Evolutionary conservation across 2,113 vertebrate species (phyloP).

Genomic region (Ranitomeya imitator): DNA sequence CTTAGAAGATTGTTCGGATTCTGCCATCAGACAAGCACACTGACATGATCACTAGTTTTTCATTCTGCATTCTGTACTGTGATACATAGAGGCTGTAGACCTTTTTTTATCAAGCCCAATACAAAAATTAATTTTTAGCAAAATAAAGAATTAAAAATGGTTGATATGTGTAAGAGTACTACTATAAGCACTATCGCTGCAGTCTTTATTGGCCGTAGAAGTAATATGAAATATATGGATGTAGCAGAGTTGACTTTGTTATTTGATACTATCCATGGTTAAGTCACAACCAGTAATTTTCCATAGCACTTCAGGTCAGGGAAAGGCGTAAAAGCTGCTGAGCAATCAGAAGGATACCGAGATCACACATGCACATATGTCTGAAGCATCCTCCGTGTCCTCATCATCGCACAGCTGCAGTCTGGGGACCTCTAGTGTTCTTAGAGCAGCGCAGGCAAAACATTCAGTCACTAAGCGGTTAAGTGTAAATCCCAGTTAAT

Average conservation of each 20-base stretch:
- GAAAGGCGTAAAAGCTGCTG: background rate
- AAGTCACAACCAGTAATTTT: background rate
- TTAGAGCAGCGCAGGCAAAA: background rate
- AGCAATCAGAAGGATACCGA: background rate
- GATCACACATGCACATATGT: background rate
- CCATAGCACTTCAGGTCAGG: background rate
- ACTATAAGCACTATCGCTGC: no score
- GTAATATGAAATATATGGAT: no score
- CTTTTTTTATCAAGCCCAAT: no score
- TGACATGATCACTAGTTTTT: no score
- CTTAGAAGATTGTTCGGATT: no score
- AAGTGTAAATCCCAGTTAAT: constrained; percentile 20
- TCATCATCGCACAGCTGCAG: background rate
- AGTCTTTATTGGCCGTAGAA: no score
- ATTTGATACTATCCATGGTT: background rate
- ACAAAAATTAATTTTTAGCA: no score
- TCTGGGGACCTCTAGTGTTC: constrained; percentile 6
- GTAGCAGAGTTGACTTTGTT: background rate
- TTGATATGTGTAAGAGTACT: no score
- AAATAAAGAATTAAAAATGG: no score
- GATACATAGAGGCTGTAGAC: no score
- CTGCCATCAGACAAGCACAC: no score
- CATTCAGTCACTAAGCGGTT: background rate
- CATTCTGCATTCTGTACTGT: no score
- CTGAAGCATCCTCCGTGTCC: background rate